These are phyloP conservation scores for Parazoanthus atlanticus DNA, from an alignment of 92 coral and sea anemone species.

Conservation along the genomic window DNA sequence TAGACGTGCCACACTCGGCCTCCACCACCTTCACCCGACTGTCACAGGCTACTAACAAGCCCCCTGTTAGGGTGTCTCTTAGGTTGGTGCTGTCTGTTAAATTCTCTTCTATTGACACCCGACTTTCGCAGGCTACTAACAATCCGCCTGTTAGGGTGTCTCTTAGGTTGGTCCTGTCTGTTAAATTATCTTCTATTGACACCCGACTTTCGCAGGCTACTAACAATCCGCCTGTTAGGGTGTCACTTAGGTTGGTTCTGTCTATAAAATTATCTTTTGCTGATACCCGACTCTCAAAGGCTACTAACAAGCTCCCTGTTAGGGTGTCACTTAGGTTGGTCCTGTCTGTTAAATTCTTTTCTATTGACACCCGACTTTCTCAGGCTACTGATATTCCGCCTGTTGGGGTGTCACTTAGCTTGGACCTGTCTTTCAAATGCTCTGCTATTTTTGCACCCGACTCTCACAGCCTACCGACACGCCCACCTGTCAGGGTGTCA, in stretches of 20 bases:
- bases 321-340: conserved; percentile 23
- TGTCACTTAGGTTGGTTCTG: conserved; percentile 13
- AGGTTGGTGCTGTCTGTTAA: conserved; percentile 9
- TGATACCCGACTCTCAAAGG: not conserved
- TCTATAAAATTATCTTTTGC: not conserved
- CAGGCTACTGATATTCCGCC: conserved; percentile 2
- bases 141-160: not conserved
- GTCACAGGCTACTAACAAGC: conserved; percentile 17
- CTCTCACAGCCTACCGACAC: conserved; percentile 2
- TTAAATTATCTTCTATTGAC: not conserved
- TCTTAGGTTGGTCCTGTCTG: not conserved
- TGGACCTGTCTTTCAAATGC: not conserved
- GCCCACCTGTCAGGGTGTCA: conserved; percentile 24
- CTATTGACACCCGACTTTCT: not conserved
- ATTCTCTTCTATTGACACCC: not conserved
- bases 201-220: conserved; percentile 4
- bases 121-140: conserved; percentile 6
- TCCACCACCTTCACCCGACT: conserved; percentile 17
- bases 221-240: conserved; percentile 1
- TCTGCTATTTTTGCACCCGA: not conserved
- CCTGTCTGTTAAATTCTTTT: not conserved
- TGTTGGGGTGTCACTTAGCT: conserved; percentile 16
- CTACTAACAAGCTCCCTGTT: not conserved
- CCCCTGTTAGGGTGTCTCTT: conserved; percentile 14
- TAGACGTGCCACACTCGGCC: conserved; percentile 1